Conservation (phyloP, 2,113 vertebrate genomes). For the Diadophis punctatus region DNA sequence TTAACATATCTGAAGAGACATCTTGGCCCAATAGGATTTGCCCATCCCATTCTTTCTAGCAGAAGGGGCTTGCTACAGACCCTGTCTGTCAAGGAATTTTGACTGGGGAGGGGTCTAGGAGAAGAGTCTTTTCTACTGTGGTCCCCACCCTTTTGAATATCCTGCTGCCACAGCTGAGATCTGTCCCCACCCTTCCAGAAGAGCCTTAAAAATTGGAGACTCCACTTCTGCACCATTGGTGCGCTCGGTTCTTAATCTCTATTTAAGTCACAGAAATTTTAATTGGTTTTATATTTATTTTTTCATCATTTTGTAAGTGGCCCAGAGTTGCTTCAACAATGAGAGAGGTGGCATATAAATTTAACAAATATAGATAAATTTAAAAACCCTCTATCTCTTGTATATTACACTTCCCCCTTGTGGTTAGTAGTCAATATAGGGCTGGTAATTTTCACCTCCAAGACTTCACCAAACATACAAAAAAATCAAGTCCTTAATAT, state of each 20-base stretch:
- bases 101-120: not conserved
- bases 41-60: not conserved
- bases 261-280: not conserved
- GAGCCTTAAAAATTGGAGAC: not conserved
- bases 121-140: not conserved
- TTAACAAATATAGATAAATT: not conserved
- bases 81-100: not conserved
- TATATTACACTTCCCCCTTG: not conserved
- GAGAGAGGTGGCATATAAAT: not conserved
- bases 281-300: not conserved
- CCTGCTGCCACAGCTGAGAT: not conserved
- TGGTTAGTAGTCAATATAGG: not conserved
- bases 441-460: not conserved
- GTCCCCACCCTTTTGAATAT: not conserved
- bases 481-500: not conserved
- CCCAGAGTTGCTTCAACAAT: not conserved
- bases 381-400: not conserved
- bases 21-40: not conserved
- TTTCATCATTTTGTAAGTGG: not conserved
- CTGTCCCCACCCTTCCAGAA: not conserved
- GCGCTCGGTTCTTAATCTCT: not conserved
- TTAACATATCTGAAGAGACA: not conserved
- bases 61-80: not conserved
- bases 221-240: not conserved
- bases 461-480: not conserved